Evolutionary conservation across 2,113 vertebrate species (phyloP).

Genomic region (Lepus timidus): DNA sequence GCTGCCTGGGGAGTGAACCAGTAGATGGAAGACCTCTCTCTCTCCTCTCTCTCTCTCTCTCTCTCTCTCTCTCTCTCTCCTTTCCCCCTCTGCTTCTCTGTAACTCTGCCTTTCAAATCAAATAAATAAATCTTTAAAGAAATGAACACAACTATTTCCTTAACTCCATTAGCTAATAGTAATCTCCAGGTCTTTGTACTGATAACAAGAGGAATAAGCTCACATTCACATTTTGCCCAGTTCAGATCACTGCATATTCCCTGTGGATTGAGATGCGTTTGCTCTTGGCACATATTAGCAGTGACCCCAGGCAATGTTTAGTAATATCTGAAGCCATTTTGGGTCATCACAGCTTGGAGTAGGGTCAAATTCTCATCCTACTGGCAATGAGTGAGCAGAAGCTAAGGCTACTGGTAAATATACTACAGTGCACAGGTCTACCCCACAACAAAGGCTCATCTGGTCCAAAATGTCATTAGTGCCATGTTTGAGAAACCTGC

Average conservation of each 20-base stretch:
- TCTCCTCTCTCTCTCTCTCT: too few species aligned
- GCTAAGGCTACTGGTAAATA: not conserved
- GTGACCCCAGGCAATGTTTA: not conserved
- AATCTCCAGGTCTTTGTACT: not conserved
- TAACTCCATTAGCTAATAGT: not conserved
- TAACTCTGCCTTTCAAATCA: too few species aligned
- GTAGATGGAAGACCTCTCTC: too few species aligned
- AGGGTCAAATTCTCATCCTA: fast-evolving
- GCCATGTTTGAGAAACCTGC: not conserved
- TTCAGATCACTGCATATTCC: not conserved
- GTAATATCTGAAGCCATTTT: not conserved
- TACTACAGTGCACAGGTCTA: fast-evolving
- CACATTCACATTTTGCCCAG: not conserved
- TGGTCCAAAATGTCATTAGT: not conserved
- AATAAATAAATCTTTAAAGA: not conserved
- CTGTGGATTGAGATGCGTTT: not conserved
- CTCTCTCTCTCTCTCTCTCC: too few species aligned
- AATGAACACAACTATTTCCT: not conserved
- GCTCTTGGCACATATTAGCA: not conserved
- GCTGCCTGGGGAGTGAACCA: too few species aligned
- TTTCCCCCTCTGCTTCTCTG: too few species aligned
- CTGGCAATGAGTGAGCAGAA: not conserved
- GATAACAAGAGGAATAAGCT: not conserved
- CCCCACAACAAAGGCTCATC: not conserved
- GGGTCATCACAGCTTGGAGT: not conserved